Evolutionary conservation across 2,888 invertebrate genomes (phyloP).

Genomic region (Pyrrhosoma nymphula): DNA sequence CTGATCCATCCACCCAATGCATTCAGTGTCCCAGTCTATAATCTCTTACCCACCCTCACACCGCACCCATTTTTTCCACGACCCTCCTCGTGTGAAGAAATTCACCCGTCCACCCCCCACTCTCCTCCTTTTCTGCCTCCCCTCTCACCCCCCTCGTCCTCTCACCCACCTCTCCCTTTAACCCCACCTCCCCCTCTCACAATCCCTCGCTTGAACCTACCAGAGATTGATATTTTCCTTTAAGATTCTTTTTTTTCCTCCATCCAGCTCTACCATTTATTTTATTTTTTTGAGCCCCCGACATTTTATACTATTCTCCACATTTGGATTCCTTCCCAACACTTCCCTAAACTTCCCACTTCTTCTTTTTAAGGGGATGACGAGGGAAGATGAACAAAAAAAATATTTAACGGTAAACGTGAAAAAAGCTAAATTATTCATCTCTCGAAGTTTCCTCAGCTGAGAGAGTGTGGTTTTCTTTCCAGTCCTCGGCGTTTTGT

Average conservation of each 20-base stretch:
- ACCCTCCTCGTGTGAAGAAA: background rate
- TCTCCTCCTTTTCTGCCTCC: background rate
- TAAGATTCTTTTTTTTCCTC: slow-evolving; percentile 4
- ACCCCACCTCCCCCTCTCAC: background rate
- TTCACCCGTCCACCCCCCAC: background rate
- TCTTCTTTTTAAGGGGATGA: background rate
- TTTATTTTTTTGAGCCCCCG: background rate
- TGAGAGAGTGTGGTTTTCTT: background rate
- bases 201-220: slow-evolving; percentile 5
- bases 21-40: slow-evolving; percentile 1
- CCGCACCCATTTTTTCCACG: background rate
- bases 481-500: background rate
- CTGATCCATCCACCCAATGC: background rate
- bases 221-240: slow-evolving; percentile 26
- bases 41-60: background rate
- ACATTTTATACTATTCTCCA: slow-evolving; percentile 28
- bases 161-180: background rate
- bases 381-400: background rate
- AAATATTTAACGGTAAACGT: background rate
- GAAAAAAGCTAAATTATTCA: slow-evolving; percentile 41
- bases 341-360: background rate
- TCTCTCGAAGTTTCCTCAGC: slow-evolving; percentile 20
- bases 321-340: slow-evolving; percentile 42
- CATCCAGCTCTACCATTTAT: background rate
- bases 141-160: background rate